These are phyloP conservation scores for Macrotis lagotis DNA, from an alignment of 2,113 vertebrate species.

Conservation along the genomic window DNA sequence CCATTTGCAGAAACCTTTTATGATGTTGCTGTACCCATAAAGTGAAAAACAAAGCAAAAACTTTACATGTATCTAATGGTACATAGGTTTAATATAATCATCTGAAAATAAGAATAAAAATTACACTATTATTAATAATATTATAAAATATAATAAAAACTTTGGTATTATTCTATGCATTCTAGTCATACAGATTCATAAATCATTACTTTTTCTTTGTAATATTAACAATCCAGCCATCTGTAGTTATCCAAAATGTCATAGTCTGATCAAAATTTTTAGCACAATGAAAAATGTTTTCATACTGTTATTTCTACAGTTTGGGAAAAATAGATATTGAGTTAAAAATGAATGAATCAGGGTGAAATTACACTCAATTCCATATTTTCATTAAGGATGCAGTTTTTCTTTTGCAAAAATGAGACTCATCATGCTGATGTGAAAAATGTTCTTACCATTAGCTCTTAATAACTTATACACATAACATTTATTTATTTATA, in stretches of 20 bases:
- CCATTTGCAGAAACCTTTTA: not conserved
- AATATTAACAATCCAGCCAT: not conserved
- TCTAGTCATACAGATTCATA: not conserved
- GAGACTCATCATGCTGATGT: not conserved
- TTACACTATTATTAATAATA: too few species aligned
- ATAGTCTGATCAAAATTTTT: not conserved
- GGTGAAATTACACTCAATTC: not conserved
- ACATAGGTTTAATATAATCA: too few species aligned
- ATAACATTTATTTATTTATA: not conserved
- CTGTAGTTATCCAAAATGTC: not conserved
- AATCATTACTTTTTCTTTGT: not conserved
- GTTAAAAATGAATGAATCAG: not conserved
- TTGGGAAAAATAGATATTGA: not conserved
- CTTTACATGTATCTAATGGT: too few species aligned
- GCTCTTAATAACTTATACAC: not conserved
- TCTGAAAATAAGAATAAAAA: too few species aligned
- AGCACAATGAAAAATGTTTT: not conserved
- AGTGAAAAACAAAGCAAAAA: not conserved
- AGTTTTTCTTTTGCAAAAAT: not conserved
- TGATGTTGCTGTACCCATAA: not conserved
- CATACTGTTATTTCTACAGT: not conserved
- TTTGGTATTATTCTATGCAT: not conserved
- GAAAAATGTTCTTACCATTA: not conserved
- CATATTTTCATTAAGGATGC: not conserved
- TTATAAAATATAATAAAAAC: too few species aligned